Base-by-base conservation (phyloP, 2,888 invertebrate species). In the Heliothis peltigera region DNA sequence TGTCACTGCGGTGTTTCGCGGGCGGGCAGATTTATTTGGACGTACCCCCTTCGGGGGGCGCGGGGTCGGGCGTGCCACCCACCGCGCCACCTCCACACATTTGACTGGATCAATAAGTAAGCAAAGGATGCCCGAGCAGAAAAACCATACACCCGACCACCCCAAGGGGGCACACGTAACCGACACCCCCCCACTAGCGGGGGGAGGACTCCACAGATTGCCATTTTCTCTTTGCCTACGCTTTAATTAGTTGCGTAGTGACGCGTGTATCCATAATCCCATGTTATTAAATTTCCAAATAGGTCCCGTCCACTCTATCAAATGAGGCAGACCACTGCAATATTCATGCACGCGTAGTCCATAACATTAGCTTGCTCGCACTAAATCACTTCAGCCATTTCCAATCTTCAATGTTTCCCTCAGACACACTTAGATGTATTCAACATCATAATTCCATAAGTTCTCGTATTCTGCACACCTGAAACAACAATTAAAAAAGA, bases 41-140 rank as follows among this genome's bases (percentile, higher is more conserved):
- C 95, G 95, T 94, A 95, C 91, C 93, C 91, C 92, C 92, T 90
- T 88, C 84, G 82, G 84, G 89, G 89, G 90, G 85, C 82, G 89
- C 88, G 91, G 91, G 91, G 91, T 77, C 86, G 91, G 92, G 91
- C 89, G 91, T 86, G 87, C 94, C 91, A 91, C 92, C 94, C 93
- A 91, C 93, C 91, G 91, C 92, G 93, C 92, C 92, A 92, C 94
- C 94, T 94, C 94, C 95, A 94, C 94, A 95, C 95, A 95, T 95
- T 95, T 95, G 95, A 95, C 95, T 95, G 95, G 95, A 95, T 95
- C 95, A 95, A 95, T 95, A 95, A 95, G 95, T 95, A 95, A 95
- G 95, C 95, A 95, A 95, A 95, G 95, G 95, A 95, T 95, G 95
- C 95, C 95, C 94, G 95, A 95, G 95, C 93, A 95, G 95, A 95